Percentiles rank a stretch among this genome's conserved stretches.
Conservation (phyloP, 2,888 invertebrate species). For the Temnothorax ravouxi region DNA sequence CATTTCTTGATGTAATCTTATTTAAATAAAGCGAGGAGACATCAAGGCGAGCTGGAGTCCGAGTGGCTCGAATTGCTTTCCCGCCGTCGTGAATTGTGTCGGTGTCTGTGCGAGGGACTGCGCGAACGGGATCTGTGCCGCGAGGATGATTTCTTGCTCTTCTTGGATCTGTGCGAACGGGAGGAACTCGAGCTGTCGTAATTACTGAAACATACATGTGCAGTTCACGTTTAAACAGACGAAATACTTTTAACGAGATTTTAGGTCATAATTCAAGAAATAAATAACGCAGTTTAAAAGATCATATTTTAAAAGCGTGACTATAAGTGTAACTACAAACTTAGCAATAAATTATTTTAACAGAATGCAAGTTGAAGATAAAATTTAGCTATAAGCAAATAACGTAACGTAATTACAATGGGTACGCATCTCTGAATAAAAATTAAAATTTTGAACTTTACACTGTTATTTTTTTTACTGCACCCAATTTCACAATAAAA, state of each 20-base stretch:
- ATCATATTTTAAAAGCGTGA: neutral
- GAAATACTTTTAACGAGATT: neutral
- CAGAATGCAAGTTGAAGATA: neutral
- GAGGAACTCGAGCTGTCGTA: slow-evolving; percentile 83
- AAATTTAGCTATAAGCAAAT: neutral
- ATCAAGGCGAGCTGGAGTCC: slow-evolving; percentile 79
- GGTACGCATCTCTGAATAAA: neutral
- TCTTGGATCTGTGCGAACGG: slow-evolving; percentile 83
- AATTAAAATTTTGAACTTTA: neutral
- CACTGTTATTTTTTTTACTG: neutral
- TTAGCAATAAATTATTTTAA: slow-evolving; percentile 2
- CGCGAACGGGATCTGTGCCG: slow-evolving; percentile 83
- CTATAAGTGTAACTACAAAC: neutral
- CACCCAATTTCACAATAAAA: slow-evolving; percentile 59
- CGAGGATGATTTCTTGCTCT: slow-evolving; percentile 83
- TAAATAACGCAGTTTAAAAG: neutral
- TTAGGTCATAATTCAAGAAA: neutral
- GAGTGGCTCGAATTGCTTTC: slow-evolving; percentile 83
- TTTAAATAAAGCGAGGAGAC: slow-evolving; percentile 9
- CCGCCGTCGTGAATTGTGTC: slow-evolving; percentile 76
- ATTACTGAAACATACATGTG: slow-evolving; percentile 69
- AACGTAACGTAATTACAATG: neutral
- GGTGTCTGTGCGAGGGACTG: slow-evolving; percentile 80
- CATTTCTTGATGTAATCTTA: slow-evolving; percentile 57
- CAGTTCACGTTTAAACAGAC: neutral